Conservation (phyloP, 2,797 vertebrate genomes). For the Astyanax mexicanus region DNA sequence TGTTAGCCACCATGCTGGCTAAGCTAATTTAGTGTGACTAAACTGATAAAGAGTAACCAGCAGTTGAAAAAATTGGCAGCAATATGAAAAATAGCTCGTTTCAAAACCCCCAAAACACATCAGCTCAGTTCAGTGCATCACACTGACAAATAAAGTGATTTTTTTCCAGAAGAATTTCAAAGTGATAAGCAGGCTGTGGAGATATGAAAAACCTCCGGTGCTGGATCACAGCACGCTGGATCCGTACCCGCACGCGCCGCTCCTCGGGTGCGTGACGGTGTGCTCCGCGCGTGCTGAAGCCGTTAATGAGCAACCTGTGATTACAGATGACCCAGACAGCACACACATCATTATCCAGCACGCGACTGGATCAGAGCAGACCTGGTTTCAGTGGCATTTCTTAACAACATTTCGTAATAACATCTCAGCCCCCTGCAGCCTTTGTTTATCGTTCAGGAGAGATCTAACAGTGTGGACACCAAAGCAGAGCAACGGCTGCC, state of each 20-base stretch:
- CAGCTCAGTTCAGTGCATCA: too few species aligned
- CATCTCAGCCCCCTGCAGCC: slow-evolving; percentile 21
- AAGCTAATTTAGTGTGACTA: too few species aligned
- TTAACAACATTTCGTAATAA: slow-evolving; percentile 16
- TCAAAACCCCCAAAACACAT: not conserved
- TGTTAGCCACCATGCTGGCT: too few species aligned
- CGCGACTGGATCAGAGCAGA: not conserved
- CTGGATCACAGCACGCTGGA: not conserved
- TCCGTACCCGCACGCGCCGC: not conserved
- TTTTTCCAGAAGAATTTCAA: too few species aligned
- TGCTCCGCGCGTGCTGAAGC: not conserved
- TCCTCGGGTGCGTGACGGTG: not conserved
- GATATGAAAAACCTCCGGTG: slow-evolving; percentile 10
- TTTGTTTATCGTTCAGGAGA: slow-evolving; percentile 10
- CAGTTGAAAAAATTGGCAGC: too few species aligned
- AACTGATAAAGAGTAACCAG: too few species aligned
- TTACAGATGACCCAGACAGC: not conserved
- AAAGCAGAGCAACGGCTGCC: slow-evolving; percentile 17
- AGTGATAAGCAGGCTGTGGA: not conserved
- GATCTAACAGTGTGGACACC: slow-evolving; percentile 4
- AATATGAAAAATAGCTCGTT: too few species aligned
- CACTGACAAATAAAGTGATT: too few species aligned
- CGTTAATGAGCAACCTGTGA: slow-evolving; percentile 13
- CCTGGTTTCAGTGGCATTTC: not conserved
- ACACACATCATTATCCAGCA: not conserved